These are phyloP conservation scores for Limnephilus marmoratus DNA, from an alignment of 2,888 invertebrate genomes.

Conservation along the genomic window DNA sequence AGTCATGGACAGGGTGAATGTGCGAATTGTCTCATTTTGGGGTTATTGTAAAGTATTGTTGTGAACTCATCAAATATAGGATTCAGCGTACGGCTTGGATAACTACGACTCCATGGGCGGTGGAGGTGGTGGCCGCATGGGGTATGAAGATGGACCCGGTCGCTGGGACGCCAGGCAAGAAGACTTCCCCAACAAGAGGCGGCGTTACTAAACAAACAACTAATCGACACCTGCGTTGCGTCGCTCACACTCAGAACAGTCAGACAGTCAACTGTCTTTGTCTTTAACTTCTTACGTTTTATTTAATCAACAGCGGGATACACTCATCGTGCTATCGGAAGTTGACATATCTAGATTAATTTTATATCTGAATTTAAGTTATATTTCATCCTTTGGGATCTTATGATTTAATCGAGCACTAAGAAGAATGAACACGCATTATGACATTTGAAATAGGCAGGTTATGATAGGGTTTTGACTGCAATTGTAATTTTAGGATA, in stretches of 20 bases:
- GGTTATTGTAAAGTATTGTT: constrained; percentile 75
- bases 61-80: constrained; percentile 72
- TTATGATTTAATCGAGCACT: neutral
- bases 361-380: neutral
- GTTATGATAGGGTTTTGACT: neutral
- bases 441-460: neutral
- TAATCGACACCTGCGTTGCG: neutral
- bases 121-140: constrained; percentile 72
- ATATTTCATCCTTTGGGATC: neutral
- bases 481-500: neutral
- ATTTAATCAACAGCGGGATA: too few relatives aligned
- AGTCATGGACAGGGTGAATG: constrained; percentile 21
- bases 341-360: neutral
- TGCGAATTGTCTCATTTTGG: constrained; percentile 13
- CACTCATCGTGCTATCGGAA: neutral
- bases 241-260: too few relatives aligned
- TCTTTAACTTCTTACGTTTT: too few relatives aligned
- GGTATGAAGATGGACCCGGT: constrained; percentile 71
- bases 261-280: too few relatives aligned
- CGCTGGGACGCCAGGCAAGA: constrained; percentile 80
- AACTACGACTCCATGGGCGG: constrained; percentile 75
- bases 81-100: constrained; percentile 71
- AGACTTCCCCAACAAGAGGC: constrained; percentile 82
- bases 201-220: constrained; percentile 76
- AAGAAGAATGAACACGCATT: neutral